phyloP scores from a whole-genome alignment of 2,797 vertebrate genomes.

The Falco columbarius region DNA sequence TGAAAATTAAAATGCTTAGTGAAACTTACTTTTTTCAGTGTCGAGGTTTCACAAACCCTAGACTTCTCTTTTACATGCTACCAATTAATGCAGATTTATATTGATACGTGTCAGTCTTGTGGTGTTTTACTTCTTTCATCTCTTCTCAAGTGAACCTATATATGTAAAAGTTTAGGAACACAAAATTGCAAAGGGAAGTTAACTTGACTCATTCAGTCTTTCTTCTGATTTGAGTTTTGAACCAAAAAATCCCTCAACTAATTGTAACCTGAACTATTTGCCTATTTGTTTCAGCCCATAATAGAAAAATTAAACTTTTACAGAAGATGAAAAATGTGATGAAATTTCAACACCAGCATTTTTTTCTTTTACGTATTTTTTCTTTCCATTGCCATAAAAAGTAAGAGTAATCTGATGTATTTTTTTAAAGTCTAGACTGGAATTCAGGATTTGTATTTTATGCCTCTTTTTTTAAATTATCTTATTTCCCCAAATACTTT shows the following conservation, averaged over 20 bases:
- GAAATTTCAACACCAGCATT: not conserved
- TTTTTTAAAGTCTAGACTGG: not conserved
- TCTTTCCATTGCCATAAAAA: not conserved
- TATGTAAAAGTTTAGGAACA: not conserved
- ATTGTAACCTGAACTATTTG: not conserved
- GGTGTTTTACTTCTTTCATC: not conserved
- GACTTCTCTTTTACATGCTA: not conserved
- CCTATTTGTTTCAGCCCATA: not conserved
- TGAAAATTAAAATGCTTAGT: not conserved
- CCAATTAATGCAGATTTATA: not conserved
- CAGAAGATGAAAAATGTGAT: not conserved
- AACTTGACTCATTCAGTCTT: not conserved
- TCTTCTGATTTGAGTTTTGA: not conserved
- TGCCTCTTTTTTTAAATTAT: not conserved
- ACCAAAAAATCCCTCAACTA: not conserved
- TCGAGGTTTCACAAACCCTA: not conserved
- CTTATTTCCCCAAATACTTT: not conserved
- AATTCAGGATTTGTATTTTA: not conserved
- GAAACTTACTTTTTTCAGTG: not conserved
- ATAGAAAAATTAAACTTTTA: not conserved
- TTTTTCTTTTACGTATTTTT: not conserved
- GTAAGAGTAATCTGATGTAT: not conserved
- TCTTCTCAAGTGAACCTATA: not conserved
- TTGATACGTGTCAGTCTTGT: not conserved
- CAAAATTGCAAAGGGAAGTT: not conserved